A percentile compares a stretch with the other conserved stretches of the same genome.
phyloP scores from a whole-genome alignment of 2,888 invertebrate genomes.

The Drosophila nr. perissopoda region DNA sequence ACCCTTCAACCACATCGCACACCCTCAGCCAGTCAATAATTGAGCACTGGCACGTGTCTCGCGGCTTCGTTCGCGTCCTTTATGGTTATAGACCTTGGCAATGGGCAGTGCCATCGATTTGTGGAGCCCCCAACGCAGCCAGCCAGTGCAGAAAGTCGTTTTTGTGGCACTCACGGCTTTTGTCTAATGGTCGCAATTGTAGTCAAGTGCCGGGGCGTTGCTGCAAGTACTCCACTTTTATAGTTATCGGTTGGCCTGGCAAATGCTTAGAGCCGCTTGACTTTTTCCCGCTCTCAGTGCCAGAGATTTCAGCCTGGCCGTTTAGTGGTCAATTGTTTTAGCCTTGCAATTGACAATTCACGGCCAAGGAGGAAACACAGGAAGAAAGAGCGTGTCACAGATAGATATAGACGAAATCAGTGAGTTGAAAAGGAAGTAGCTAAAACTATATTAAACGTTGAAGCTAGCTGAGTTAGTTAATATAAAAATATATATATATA shows the following conservation, averaged over 20 bases:
- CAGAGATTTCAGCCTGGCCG: constrained; percentile 34
- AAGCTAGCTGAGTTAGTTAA: too few species aligned
- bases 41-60: constrained; percentile 59
- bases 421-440: not conserved
- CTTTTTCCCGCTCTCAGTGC: constrained; percentile 1
- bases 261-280: constrained; percentile 19
- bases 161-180: constrained; percentile 35
- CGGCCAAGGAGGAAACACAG: not conserved
- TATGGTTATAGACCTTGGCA: constrained; percentile 48
- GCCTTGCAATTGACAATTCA: constrained; percentile 31
- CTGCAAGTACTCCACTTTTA: constrained; percentile 47
- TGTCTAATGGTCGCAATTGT: constrained; percentile 66
- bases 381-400: not conserved
- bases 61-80: constrained; percentile 59
- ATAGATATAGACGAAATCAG: not conserved
- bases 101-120: constrained; percentile 23
- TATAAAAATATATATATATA: too few species aligned
- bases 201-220: constrained; percentile 58
- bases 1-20: not conserved
- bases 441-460: not conserved
- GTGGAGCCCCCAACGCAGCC: not conserved
- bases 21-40: constrained; percentile 31
- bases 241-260: constrained; percentile 36
- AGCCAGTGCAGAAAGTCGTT: constrained; percentile 22
- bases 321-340: constrained; percentile 60